Evolutionary conservation across 2,797 vertebrate species (phyloP).

Genomic region (Valencia hispanica): DNA sequence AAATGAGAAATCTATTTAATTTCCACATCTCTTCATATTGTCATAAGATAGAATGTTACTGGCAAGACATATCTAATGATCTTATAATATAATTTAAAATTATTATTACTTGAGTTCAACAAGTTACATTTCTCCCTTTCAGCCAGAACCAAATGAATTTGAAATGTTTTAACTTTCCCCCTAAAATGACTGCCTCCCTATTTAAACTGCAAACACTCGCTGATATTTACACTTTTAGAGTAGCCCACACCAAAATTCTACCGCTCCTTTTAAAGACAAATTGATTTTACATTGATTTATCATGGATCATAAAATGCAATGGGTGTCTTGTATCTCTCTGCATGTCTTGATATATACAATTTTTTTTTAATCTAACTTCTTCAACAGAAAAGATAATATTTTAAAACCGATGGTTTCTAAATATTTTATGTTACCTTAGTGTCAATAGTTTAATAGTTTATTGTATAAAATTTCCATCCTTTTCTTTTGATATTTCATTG

Average conservation of each 20-base stretch:
- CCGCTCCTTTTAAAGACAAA: too few species aligned
- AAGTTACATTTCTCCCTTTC: neutral
- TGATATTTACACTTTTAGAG: neutral
- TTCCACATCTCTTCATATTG: neutral
- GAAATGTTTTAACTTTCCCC: neutral
- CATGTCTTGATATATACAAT: neutral
- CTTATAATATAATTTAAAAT: neutral
- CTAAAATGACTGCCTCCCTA: neutral
- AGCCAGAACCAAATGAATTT: neutral
- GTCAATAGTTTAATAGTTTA: constrained; percentile 47
- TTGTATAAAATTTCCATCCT: constrained; percentile 38
- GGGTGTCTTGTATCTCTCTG: too few species aligned
- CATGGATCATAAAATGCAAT: neutral
- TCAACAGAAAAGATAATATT: neutral
- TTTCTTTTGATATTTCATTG: constrained; percentile 41
- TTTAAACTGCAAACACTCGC: neutral
- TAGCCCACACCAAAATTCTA: too few species aligned
- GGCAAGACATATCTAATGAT: neutral
- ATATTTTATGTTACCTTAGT: constrained; percentile 26
- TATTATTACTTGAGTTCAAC: neutral
- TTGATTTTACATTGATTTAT: neutral
- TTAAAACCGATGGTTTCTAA: constrained; percentile 3
- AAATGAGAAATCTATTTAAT: neutral
- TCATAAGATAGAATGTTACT: neutral
- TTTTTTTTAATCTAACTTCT: neutral